Evolutionary conservation across 2,888 invertebrate species (phyloP), one percentile per base, ranked within the genome.

Genomic region (Stenotaenia linearis): DNA sequence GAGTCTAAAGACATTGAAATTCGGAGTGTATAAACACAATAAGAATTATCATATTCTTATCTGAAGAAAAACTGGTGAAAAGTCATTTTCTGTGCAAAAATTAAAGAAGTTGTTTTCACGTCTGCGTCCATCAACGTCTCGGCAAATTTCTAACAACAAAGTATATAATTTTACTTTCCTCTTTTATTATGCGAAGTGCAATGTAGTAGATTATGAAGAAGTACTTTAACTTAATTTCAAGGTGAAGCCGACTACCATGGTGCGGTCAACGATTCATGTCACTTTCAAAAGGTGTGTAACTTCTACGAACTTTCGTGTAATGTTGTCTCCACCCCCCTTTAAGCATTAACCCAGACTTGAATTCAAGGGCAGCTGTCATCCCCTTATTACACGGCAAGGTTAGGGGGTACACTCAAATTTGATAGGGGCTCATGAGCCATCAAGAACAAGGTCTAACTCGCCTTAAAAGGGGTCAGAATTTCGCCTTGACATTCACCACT

Each of bases 381-480:
- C 69, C 69, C 28, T 69, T 28, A 69, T 28, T 69, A 69, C 25
- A 69, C n/a, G n/a, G n/a, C n/a, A n/a, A n/a, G n/a, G n/a, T n/a
- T n/a, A 28, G 69, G 25, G 25, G 69, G 21, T 50, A 50, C n/a
- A n/a, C 21, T 12, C n/a, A n/a, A 12, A 12, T n/a, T n/a, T 50
- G 50, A 50, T 50, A 18, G 50, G 50, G 50, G 50, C n/a, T n/a
- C 18, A 15, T 3, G 50, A 50, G 18, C 50, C 50, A 50, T 50
- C 50, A 50, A 50, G 18, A 50, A 50, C 50, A 50, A 50, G 50
- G 50, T 50, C 50, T 50, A 50, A 32, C 69, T 25, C 69, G 25
- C 25, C 69, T 69, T 12, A 69, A 69, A 69, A 69, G 28, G 69
- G 69, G 69, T 69, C 69, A 69, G 69, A 69, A 69, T 69, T 69